A percentile compares a stretch with the other conserved stretches of the same genome.
phyloP scores from a whole-genome alignment of 2,888 invertebrate species.

The Metacarcinus magister region DNA sequence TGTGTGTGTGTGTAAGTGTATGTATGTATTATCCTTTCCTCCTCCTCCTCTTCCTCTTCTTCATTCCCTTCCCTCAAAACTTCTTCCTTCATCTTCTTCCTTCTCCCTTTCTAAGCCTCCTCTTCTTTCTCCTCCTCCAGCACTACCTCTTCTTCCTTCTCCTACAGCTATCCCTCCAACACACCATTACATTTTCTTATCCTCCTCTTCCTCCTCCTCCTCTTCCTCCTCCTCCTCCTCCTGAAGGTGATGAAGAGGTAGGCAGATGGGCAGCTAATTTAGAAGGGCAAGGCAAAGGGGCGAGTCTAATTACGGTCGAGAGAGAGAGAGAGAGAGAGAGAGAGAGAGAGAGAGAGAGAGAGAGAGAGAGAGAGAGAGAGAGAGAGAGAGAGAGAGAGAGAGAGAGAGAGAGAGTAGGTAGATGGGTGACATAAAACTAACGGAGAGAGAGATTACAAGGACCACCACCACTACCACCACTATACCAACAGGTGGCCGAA shows the following conservation, averaged over 20 bases:
- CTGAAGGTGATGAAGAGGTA: conserved; percentile 43
- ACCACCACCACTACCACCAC: background rate
- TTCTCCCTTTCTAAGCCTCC: too few species aligned
- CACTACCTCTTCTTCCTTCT: too few species aligned
- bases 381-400: background rate
- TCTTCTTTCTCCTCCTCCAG: too few species aligned
- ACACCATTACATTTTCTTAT: too few species aligned
- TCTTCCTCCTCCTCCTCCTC: conserved; percentile 16
- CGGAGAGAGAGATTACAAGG: conserved; percentile 1
- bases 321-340: background rate
- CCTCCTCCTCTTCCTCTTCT: too few species aligned
- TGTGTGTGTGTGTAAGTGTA: too few species aligned
- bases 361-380: background rate
- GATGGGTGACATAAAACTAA: background rate
- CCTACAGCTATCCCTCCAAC: too few species aligned
- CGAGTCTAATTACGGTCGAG: background rate
- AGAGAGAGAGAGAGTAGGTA: background rate
- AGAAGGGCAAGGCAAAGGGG: too few species aligned
- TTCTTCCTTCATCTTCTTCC: too few species aligned
- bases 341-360: conserved; percentile 9
- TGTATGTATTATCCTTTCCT: background rate
- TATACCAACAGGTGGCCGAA: background rate
- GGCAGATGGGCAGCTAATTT: background rate
- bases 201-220: background rate
- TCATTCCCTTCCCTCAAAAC: too few species aligned